A percentile compares a stretch with the other conserved stretches of the same genome.
Conservation (phyloP, 2,888 invertebrate species). For the Nephrocerus scutellatus region DNA sequence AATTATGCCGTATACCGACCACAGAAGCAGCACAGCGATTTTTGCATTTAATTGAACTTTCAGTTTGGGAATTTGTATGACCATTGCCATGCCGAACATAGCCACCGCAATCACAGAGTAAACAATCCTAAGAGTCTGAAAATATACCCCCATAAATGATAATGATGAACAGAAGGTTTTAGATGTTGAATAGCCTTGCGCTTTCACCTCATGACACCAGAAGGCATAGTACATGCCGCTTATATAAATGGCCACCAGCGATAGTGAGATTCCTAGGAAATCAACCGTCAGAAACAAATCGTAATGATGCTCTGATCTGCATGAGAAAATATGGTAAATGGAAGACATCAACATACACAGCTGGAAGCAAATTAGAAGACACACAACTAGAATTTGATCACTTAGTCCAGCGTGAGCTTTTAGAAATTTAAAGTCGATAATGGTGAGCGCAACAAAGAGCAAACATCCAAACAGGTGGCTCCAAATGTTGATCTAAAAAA, state of each 20-base stretch:
- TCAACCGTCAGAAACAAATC: constrained; percentile 83
- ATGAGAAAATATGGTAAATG: constrained; percentile 90
- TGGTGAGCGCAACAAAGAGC: constrained; percentile 72
- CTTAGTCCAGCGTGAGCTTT: constrained; percentile 69
- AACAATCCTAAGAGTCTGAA: constrained; percentile 68
- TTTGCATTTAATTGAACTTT: constrained; percentile 65
- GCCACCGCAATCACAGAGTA: constrained; percentile 75
- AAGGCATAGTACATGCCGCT: constrained; percentile 96
- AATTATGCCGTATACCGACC: constrained; percentile 85
- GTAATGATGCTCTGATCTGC: constrained; percentile 80
- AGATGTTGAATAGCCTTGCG: constrained; percentile 1
- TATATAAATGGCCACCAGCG: constrained; percentile 87
- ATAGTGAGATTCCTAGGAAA: constrained; percentile 87
- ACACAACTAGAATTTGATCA: constrained; percentile 79
- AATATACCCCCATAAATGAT: constrained; percentile 22
- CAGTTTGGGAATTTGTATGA: constrained; percentile 68
- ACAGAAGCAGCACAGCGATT: constrained; percentile 72
- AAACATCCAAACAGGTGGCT: constrained; percentile 85
- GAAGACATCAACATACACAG: constrained; percentile 89
- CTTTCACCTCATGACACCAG: constrained; percentile 84
- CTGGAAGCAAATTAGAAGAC: constrained; percentile 82
- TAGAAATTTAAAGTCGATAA: constrained; percentile 75
- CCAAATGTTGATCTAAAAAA: constrained; percentile 78
- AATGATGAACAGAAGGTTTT: not conserved
- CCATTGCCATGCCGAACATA: constrained; percentile 74